These are phyloP conservation scores for Equus przewalskii DNA, from an alignment of 2,113 vertebrate genomes.

Conservation along the genomic window DNA sequence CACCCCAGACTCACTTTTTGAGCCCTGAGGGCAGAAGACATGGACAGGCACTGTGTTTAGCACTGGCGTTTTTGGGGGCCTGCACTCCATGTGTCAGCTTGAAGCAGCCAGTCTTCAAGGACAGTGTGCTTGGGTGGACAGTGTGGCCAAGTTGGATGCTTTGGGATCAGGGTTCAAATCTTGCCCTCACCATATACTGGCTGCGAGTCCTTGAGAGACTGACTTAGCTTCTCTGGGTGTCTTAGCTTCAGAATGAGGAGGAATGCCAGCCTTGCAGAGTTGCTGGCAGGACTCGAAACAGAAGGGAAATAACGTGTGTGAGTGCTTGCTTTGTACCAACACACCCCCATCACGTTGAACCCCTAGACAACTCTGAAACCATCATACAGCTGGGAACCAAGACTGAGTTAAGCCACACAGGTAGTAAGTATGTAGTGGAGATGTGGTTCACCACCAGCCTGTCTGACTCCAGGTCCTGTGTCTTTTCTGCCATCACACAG, in stretches of 20 bases:
- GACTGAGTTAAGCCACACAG: not conserved
- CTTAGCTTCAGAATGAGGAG: not conserved
- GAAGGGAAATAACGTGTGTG: not conserved
- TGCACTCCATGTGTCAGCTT: not conserved
- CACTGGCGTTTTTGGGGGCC: not conserved
- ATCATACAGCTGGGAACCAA: not conserved
- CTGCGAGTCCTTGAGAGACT: not conserved
- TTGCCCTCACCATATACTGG: not conserved
- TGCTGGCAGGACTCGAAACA: not conserved
- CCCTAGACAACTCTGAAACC: not conserved
- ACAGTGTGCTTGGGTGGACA: not conserved
- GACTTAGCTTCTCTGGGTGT: not conserved
- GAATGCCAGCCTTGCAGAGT: not conserved
- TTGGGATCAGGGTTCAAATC: not conserved
- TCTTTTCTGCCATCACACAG: not conserved
- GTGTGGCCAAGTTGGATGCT: not conserved
- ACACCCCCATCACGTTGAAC: not conserved
- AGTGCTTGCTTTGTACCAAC: not conserved
- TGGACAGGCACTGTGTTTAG: not conserved
- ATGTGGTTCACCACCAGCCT: rapidly evolving
- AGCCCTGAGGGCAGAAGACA: not conserved
- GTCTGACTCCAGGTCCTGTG: not conserved
- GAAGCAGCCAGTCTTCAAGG: not conserved
- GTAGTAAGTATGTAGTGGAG: not conserved
- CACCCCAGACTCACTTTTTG: not conserved